These are phyloP conservation scores for Dasypolia templi DNA, from an alignment of 2,888 invertebrate genomes.

Conservation along the genomic window DNA sequence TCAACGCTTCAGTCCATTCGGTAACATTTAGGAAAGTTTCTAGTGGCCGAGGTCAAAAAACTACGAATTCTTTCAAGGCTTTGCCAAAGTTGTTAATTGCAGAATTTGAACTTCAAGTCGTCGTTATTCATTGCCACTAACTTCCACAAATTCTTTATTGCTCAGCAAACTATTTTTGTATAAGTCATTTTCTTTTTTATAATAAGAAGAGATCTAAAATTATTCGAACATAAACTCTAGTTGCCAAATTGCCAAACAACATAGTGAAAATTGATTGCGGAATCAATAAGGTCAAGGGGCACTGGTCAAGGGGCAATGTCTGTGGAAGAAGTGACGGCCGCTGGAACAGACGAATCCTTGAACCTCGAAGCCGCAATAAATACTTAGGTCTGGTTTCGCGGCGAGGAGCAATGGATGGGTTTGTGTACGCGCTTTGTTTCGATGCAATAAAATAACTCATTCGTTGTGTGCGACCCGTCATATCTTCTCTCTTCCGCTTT, in stretches of 20 bases:
- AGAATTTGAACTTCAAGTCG: background rate
- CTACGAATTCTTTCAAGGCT: background rate
- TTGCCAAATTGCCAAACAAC: background rate
- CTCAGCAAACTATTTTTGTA: background rate
- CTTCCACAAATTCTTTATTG: background rate
- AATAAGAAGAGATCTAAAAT: background rate
- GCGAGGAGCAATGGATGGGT: background rate
- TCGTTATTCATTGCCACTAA: background rate
- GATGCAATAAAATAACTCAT: background rate
- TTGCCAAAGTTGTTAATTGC: background rate
- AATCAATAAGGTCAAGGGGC: background rate
- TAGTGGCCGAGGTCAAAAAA: background rate
- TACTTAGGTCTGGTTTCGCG: background rate
- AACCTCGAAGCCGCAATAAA: background rate
- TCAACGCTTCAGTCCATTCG: slow-evolving; percentile 5
- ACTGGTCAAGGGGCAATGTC: background rate
- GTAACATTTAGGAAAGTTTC: background rate
- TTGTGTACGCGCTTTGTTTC: background rate
- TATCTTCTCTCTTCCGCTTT: background rate
- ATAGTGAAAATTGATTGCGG: background rate
- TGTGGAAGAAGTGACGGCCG: background rate
- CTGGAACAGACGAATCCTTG: background rate
- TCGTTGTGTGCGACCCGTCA: background rate
- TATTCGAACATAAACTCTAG: background rate
- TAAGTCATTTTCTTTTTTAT: background rate